These are phyloP conservation scores for Trimorus sp. DNA, from an alignment of 2,888 invertebrate genomes.

Conservation along the genomic window DNA sequence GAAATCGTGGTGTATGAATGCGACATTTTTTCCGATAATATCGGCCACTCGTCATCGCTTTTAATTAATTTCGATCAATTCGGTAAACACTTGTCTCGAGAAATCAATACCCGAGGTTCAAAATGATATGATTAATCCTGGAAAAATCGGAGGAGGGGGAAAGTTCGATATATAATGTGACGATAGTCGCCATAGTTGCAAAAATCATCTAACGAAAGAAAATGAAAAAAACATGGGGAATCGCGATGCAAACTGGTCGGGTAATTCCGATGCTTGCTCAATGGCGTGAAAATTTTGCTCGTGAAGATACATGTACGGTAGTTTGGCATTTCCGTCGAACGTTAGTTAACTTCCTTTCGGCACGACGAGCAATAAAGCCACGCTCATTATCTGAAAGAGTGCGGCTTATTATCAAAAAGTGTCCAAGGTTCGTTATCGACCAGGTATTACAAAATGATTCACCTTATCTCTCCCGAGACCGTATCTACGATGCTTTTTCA, in stretches of 20 bases:
- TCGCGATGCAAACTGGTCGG: no score
- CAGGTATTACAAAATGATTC: slow-evolving; percentile 46
- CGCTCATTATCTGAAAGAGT: slow-evolving; percentile 27
- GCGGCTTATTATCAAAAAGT: slow-evolving; percentile 45
- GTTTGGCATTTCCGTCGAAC: slow-evolving; percentile 15
- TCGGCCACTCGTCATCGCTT: slow-evolving; percentile 5
- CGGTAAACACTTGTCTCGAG: slow-evolving; percentile 16
- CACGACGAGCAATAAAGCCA: slow-evolving; percentile 18
- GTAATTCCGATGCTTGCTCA: no score
- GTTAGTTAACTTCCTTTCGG: slow-evolving; percentile 21
- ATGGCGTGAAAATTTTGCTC: no score
- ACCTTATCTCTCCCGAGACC: slow-evolving; percentile 38
- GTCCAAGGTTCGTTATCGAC: slow-evolving; percentile 40
- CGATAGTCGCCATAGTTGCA: slow-evolving; percentile 19
- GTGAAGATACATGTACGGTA: slow-evolving; percentile 5
- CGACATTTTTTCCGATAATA: no score
- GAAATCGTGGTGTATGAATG: no score
- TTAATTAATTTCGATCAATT: slow-evolving; percentile 29
- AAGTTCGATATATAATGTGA: not conserved
- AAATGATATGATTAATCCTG: slow-evolving; percentile 23
- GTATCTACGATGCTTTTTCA: slow-evolving; percentile 15
- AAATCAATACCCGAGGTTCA: slow-evolving; percentile 17
- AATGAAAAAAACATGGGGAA: no score
- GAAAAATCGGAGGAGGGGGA: not conserved
- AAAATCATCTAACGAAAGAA: no score